Evolutionary conservation across 2,113 vertebrate genomes (phyloP).

Genomic region (Myocastor coypus): DNA sequence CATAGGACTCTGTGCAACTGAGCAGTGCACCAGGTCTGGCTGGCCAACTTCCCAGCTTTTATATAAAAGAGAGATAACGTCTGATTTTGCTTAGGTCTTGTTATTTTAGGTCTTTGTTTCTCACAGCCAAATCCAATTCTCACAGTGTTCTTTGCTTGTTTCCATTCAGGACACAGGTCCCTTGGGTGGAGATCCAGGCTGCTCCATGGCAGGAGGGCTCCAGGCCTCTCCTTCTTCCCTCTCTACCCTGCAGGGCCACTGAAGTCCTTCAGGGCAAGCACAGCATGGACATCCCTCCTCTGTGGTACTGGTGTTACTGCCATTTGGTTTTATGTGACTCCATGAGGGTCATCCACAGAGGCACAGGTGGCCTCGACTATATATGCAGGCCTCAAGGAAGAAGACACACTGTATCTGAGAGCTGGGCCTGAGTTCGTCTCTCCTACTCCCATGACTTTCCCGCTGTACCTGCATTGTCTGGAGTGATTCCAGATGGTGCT

Average conservation of each 20-base stretch:
- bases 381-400: neutral
- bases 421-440: neutral
- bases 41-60: constrained; percentile 29
- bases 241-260: neutral
- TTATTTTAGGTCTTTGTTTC: constrained; percentile 57
- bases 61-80: constrained; percentile 44
- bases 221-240: neutral
- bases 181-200: neutral
- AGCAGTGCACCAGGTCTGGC: neutral
- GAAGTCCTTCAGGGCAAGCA: neutral
- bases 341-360: neutral
- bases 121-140: constrained; percentile 33
- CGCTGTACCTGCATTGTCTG: neutral
- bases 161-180: neutral
- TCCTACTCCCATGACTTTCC: neutral
- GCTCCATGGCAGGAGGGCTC: neutral
- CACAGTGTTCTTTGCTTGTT: neutral
- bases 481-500: neutral
- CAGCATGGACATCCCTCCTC: rapidly evolving
- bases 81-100: constrained; percentile 43
- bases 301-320: too few species aligned
- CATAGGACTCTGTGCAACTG: neutral
- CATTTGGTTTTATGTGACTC: neutral
- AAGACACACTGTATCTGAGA: rapidly evolving
- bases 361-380: neutral